Evolutionary conservation across 1,140 invertebrate species (phyloP).

Genomic region (Lasaia peninsularis): DNA sequence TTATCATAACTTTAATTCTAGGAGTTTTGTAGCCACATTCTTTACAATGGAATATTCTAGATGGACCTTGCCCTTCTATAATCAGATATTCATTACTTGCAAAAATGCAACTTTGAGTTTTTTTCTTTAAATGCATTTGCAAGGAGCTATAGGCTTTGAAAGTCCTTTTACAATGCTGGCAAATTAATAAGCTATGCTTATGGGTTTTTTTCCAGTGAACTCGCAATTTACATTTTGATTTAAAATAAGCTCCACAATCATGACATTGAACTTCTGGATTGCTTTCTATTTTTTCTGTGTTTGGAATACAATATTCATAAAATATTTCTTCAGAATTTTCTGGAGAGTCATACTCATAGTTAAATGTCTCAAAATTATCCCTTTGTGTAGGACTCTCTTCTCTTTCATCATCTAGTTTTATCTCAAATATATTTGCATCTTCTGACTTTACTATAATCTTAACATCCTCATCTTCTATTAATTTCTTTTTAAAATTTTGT

Average conservation of each 20-base stretch:
- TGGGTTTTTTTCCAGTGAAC: slow-evolving; percentile 62
- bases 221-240: slow-evolving; percentile 59
- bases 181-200: slow-evolving; percentile 35
- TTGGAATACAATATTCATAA: slow-evolving; percentile 9
- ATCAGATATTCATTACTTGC: slow-evolving; percentile 24
- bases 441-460: neutral
- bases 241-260: slow-evolving; percentile 51
- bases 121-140: slow-evolving; percentile 39
- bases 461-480: neutral
- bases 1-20: slow-evolving; percentile 40
- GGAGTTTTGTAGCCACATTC: slow-evolving; percentile 42
- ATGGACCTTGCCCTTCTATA: slow-evolving; percentile 50
- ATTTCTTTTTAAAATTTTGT: neutral
- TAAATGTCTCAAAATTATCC: neutral
- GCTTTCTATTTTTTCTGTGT: neutral
- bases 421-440: neutral
- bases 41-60: slow-evolving; percentile 48
- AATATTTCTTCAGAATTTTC: neutral
- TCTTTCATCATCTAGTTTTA: neutral
- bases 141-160: slow-evolving; percentile 54
- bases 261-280: slow-evolving; percentile 45
- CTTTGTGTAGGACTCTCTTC: neutral
- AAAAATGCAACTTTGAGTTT: slow-evolving; percentile 28
- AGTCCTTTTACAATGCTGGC: slow-evolving; percentile 41
- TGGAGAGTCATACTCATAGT: neutral